Evolutionary conservation across 2,888 invertebrate genomes (phyloP), one percentile per base, ranked within the genome.

Genomic region (Lithophane ornitopus): DNA sequence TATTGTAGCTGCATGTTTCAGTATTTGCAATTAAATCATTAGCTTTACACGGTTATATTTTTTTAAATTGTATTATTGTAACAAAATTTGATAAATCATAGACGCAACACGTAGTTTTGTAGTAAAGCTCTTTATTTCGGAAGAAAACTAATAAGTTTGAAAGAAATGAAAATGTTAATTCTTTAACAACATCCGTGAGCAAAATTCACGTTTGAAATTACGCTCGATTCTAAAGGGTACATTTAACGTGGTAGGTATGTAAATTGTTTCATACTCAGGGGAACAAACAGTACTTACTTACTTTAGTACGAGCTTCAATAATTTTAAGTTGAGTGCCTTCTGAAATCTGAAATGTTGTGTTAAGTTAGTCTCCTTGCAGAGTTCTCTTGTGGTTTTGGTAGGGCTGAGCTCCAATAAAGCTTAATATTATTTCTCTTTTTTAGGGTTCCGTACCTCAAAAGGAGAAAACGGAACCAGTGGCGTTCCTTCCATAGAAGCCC

Each of bases 201-300:
- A 7, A 52, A 41, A 52, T 41, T 56, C n/a, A 56, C 16, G 34
- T 58, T 80, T 74, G 49, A 49, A 56, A 62, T 58, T 54, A 68
- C 26, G 14, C 71, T 79, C 9, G 26, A 34, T 34, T 41, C 1
- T 28, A 58, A 49, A 70, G 8, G 28, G 56, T 44, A 39, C 39
- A 46, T 78, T 68, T 56, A 69, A 46, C 28, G 67, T 54, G n/a
- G 26, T 46, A 67, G 19, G 26, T 46, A 67, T 73, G 65, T 73
- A 75, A 86, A 84, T 81, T 81, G 74, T 86, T 84, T 70, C 14
- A 59, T 2, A 58, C 62, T 54, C 72, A 26, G 6, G 65, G 49
- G 78, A 74, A 28, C 41, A 49, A 22, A 70, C 49, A 49, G 62
- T 52, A 34, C n/a, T 28, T 34, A 34, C n/a, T 28, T 34, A 58